phyloP scores from a whole-genome alignment of 2,888 invertebrate species.

The Dryomyza anilis region DNA sequence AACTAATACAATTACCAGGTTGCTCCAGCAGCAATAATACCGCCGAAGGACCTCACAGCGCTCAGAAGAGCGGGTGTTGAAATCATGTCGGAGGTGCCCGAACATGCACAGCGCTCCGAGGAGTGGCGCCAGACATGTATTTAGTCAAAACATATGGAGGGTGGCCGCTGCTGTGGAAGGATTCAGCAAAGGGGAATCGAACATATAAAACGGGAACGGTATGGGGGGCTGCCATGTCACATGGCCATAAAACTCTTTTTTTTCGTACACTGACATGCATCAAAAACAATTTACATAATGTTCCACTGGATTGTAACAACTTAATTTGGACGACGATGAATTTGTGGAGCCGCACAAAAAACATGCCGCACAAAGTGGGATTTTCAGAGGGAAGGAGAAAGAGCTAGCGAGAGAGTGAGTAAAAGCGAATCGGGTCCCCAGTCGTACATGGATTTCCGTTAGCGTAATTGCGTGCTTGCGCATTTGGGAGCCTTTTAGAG shows the following conservation, averaged over 20 bases:
- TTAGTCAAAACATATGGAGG: background rate
- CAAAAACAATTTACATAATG: slow-evolving; percentile 59
- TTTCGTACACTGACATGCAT: slow-evolving; percentile 58
- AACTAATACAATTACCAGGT: slow-evolving; percentile 19
- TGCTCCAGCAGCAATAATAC: slow-evolving; percentile 15
- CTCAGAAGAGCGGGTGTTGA: background rate
- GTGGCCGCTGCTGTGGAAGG: background rate
- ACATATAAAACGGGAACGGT: slow-evolving; percentile 35
- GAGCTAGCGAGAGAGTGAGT: background rate
- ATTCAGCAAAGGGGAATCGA: background rate
- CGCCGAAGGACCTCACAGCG: background rate
- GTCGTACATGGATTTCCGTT: slow-evolving; percentile 13
- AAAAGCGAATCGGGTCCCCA: background rate
- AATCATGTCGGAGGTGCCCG: background rate
- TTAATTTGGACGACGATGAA: slow-evolving; percentile 50
- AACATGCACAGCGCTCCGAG: background rate
- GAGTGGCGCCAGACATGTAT: slow-evolving; percentile 39
- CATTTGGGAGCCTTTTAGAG: background rate
- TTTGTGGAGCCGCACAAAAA: background rate
- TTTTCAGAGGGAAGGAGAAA: background rate
- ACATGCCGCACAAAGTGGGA: background rate
- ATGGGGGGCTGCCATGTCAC: slow-evolving; percentile 50
- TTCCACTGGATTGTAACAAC: slow-evolving; percentile 52
- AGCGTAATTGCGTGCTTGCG: slow-evolving; percentile 18
- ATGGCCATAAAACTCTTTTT: slow-evolving; percentile 54